Conservation (phyloP, 2,797 vertebrate genomes). For the Thunnus albacares region DNA sequence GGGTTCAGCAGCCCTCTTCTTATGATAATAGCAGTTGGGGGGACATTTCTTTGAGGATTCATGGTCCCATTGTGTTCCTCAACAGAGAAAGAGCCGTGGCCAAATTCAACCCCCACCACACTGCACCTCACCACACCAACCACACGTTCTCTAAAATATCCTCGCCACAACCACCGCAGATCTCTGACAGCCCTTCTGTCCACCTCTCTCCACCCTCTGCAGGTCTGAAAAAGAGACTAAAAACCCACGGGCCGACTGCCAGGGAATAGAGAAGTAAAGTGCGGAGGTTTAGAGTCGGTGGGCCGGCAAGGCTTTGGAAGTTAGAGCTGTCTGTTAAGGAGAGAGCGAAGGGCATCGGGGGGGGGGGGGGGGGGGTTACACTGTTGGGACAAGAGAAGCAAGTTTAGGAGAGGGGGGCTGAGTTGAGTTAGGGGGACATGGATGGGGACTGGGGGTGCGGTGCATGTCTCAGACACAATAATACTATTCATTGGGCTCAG, state of each 20-base stretch:
- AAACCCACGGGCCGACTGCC: slow-evolving; percentile 70
- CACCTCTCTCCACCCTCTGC: slow-evolving; percentile 50
- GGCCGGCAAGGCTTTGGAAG: slow-evolving; percentile 76
- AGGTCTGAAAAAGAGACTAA: slow-evolving; percentile 61
- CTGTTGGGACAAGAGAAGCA: slow-evolving; percentile 77
- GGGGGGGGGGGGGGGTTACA: slow-evolving; percentile 51
- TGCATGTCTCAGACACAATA: slow-evolving; percentile 92
- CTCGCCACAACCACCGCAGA: slow-evolving; percentile 43
- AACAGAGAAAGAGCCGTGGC: slow-evolving; percentile 75
- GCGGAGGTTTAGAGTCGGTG: slow-evolving; percentile 69
- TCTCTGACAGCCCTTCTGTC: slow-evolving; percentile 63
- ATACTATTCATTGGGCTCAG: slow-evolving; percentile 91
- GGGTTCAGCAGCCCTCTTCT: slow-evolving; percentile 79
- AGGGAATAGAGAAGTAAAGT: slow-evolving; percentile 81
- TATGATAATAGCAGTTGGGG: slow-evolving; percentile 83
- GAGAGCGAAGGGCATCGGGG: slow-evolving; percentile 33
- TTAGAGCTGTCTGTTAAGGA: slow-evolving; percentile 76
- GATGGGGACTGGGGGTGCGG: slow-evolving; percentile 78
- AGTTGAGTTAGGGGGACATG: slow-evolving; percentile 77
- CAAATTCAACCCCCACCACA: slow-evolving; percentile 74
- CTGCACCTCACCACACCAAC: slow-evolving; percentile 34
- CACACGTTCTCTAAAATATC: slow-evolving; percentile 55
- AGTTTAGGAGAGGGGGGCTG: slow-evolving; percentile 70
- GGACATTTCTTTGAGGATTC: slow-evolving; percentile 81
- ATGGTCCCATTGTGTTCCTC: slow-evolving; percentile 79